Percentiles rank a stretch among this genome's conserved stretches.
These are phyloP conservation scores for Lepidurus couesii DNA, from an alignment of 1,140 invertebrate species.

Conservation along the genomic window DNA sequence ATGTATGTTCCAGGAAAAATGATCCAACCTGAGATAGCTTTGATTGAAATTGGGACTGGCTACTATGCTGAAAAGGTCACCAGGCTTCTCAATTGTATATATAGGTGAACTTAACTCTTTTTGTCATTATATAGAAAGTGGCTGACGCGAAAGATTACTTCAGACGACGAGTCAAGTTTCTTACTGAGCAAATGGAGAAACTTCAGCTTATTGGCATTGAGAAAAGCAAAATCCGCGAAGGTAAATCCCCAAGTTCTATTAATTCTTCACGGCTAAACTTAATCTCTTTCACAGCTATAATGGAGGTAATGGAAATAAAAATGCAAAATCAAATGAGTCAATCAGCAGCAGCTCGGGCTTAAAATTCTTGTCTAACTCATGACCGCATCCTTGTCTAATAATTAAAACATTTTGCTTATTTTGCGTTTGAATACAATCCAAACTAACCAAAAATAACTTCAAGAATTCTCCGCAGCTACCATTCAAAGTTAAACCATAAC, in stretches of 20 bases:
- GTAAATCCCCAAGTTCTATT: constrained; percentile 44
- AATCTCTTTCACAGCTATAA: constrained; percentile 44
- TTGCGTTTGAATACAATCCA: too few species aligned
- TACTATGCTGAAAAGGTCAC: constrained; percentile 86
- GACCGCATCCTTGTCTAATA: too few species aligned
- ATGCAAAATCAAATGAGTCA: constrained; percentile 43
- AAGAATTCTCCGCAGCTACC: too few species aligned
- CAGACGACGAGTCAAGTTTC: constrained; percentile 79
- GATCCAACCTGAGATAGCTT: constrained; percentile 70
- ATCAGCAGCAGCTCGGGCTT: not conserved
- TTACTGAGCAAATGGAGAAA: constrained; percentile 90
- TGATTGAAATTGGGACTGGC: constrained; percentile 90
- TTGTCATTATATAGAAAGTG: constrained; percentile 57
- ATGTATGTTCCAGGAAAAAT: constrained; percentile 90
- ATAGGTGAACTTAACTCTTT: constrained; percentile 32
- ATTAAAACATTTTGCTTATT: too few species aligned
- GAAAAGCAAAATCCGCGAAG: constrained; percentile 77
- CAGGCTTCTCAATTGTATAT: constrained; percentile 1
- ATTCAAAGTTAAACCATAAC: too few species aligned
- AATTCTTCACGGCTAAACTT: constrained; percentile 1
- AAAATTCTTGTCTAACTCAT: not conserved
- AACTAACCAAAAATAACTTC: too few species aligned
- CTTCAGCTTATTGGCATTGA: constrained; percentile 76
- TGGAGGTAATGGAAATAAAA: constrained; percentile 48
- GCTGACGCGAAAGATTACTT: constrained; percentile 83